Evolutionary conservation across 1,140 invertebrate genomes (phyloP).

Genomic region (Pogonomyrmex barbatus): DNA sequence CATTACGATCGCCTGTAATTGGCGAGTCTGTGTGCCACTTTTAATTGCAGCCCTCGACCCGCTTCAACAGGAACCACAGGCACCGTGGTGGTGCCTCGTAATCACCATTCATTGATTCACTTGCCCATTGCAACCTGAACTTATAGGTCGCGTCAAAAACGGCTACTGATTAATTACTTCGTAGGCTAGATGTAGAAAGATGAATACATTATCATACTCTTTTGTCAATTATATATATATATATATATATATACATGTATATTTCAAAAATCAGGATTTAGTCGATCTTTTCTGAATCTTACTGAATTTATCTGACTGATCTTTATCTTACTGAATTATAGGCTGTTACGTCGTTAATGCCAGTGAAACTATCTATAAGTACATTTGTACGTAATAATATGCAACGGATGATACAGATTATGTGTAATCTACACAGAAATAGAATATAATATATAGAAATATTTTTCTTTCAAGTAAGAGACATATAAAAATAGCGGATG

Average conservation of each 20-base stretch:
- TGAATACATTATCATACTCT: neutral
- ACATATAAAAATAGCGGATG: neutral
- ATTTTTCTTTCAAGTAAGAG: neutral
- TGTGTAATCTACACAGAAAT: neutral
- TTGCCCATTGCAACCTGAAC: neutral
- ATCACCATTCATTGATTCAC: constrained; percentile 55
- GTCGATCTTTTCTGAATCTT: neutral
- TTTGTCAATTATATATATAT: neutral
- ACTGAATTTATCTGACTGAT: too few relatives aligned
- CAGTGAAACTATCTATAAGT: neutral
- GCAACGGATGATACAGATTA: neutral
- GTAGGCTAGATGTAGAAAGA: neutral
- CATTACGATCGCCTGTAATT: constrained; percentile 59
- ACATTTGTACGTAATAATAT: neutral
- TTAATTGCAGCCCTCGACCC: constrained; percentile 46
- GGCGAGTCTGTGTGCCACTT: constrained; percentile 48
- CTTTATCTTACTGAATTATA: neutral
- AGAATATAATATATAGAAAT: neutral
- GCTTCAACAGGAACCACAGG: constrained; percentile 19
- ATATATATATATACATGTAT: too few relatives aligned
- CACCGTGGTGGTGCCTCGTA: constrained; percentile 14
- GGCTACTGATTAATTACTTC: neutral
- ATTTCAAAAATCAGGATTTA: neutral
- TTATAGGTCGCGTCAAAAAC: constrained; percentile 4
- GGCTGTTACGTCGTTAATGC: neutral